Base-by-base conservation (phyloP, 2,888 invertebrate species). In the Neoscelio sp. region DNA sequence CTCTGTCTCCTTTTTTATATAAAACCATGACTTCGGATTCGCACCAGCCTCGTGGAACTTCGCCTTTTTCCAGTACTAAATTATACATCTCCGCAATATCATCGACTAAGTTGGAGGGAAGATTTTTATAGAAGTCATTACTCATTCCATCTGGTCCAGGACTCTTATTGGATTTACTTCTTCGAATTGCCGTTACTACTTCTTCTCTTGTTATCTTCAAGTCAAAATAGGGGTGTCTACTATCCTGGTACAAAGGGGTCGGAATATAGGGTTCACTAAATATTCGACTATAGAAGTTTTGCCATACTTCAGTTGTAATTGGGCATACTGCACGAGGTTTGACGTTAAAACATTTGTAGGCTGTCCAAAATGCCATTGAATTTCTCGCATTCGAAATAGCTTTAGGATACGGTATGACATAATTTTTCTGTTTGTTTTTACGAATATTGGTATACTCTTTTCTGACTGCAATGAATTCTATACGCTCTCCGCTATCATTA, bases 121-220 rank as follows among this genome's bases (percentile, higher is more conserved):
- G 20, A n/a, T 35, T 33, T 30, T 50, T 64, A 13, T 46, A 64
- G 10, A 50, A 64, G n/a, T 50, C 23, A 12, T 6, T 64, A 38
- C 10, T 15, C 5, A 50, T 2, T 13, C 50, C 64, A 38, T 64
- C 50, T 8, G 50, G 38, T 2, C 38, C 64, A 3, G 64, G 50
- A n/a, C 42, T 26, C 26, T 64, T 64, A 20, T 18, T 33, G 1
- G 20, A 5, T 33, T 44, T 44, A 4, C 10, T 20, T n/a, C 18
- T 44, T 20, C 2, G 2, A 20, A 44, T 44, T 2, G 44, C 44
- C 8, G 2, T 8, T 18, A n/a, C 10, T 1, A 44, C 12, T n/a
- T 44, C 44, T 18, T 6, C 5, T 5, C 7, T 40, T 1, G 6
- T 15, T 7, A 64, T 18, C 8, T 48, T 35, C 20, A n/a, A 7